phyloP scores from a whole-genome alignment of 2,113 vertebrate genomes.

The Siphamia tubifer region DNA sequence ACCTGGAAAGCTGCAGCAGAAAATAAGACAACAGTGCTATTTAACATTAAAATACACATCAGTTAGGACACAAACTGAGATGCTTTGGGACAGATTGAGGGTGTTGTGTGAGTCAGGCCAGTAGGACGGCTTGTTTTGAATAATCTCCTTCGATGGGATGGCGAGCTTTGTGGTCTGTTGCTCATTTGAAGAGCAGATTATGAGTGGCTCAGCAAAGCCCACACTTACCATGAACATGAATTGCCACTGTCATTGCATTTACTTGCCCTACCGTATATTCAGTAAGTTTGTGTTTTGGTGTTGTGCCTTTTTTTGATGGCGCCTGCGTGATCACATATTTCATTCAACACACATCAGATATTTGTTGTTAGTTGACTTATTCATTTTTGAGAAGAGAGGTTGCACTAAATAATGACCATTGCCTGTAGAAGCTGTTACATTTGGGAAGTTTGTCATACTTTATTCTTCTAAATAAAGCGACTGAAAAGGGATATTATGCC shows the following conservation, averaged over 20 bases:
- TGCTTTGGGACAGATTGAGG: not conserved
- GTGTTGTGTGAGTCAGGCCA: not conserved
- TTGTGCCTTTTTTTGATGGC: too few relatives aligned
- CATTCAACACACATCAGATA: too few relatives aligned
- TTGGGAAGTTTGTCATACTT: too few relatives aligned
- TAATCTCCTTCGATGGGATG: slow-evolving; percentile 14
- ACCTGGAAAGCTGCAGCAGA: not conserved
- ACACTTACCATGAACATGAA: not conserved
- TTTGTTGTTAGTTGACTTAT: too few relatives aligned
- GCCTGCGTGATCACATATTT: too few relatives aligned
- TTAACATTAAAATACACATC: not conserved
- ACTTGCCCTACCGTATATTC: too few relatives aligned
- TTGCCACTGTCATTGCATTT: not conserved
- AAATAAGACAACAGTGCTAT: not conserved
- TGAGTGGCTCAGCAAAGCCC: not conserved
- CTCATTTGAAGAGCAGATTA: slow-evolving; percentile 18
- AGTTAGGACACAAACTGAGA: not conserved
- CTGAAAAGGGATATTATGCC: too few relatives aligned
- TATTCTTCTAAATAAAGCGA: too few relatives aligned
- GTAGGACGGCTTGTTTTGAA: not conserved
- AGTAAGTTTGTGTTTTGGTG: too few relatives aligned
- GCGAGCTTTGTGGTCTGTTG: slow-evolving; percentile 4
- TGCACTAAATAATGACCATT: too few relatives aligned
- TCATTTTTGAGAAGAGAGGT: too few relatives aligned
- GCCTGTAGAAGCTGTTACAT: too few relatives aligned